phyloP scores from a whole-genome alignment of 2,797 vertebrate genomes.

The Melanitta fusca region DNA sequence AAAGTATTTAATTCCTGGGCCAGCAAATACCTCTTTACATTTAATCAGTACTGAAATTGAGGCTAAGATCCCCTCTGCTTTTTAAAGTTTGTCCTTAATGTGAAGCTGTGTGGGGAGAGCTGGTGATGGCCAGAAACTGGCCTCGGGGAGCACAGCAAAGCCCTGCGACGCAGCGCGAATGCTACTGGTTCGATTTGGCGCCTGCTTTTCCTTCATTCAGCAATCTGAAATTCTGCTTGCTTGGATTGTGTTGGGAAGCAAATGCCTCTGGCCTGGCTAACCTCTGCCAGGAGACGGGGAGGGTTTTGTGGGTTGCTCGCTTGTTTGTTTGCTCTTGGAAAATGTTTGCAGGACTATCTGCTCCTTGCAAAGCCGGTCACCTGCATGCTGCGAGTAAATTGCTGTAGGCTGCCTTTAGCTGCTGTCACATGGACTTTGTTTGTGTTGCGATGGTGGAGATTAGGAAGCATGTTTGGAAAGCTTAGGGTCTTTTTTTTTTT shows the following conservation, averaged over 20 bases:
- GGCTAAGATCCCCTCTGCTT: background rate
- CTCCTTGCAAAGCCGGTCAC: background rate
- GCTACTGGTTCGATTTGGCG: too few relatives aligned
- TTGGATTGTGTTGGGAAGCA: background rate
- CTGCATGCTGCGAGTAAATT: background rate
- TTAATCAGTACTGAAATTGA: background rate
- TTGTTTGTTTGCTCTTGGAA: background rate
- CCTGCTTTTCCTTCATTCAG: background rate
- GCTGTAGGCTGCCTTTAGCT: background rate
- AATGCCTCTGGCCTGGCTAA: background rate
- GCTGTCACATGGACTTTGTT: conserved; percentile 42
- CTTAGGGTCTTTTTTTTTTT: background rate
- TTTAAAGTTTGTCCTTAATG: background rate
- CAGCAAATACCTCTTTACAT: background rate
- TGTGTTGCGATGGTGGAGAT: conserved; percentile 2
- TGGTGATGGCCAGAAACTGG: background rate
- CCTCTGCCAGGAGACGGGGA: background rate
- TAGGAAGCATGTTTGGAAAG: conserved; percentile 14
- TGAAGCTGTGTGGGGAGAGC: background rate
- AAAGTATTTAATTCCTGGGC: background rate
- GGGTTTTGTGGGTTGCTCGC: background rate
- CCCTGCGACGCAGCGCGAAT: background rate
- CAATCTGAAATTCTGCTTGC: background rate
- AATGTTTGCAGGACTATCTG: background rate
- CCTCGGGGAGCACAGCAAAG: background rate